These are phyloP conservation scores for Bradypodion ventrale DNA, from an alignment of 2,797 vertebrate species.

Conservation along the genomic window DNA sequence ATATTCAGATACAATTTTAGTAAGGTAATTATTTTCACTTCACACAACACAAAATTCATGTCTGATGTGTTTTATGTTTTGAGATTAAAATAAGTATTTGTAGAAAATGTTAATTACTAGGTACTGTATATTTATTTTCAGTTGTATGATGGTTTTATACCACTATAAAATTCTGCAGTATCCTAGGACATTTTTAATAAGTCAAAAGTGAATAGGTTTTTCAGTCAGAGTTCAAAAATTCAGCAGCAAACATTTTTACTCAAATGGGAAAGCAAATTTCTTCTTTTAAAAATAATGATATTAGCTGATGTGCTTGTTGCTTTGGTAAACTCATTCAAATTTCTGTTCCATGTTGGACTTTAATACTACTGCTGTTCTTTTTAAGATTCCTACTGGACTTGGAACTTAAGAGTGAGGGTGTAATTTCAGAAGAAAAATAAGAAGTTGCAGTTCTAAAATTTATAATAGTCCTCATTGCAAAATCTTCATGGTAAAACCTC, in stretches of 20 bases:
- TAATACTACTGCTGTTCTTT: not conserved
- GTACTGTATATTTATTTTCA: not conserved
- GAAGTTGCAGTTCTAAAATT: not conserved
- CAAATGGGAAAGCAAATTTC: not conserved
- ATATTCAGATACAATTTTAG: not conserved
- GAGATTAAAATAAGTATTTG: not conserved
- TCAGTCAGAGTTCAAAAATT: not conserved
- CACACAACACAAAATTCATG: not conserved
- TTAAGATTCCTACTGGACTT: not conserved
- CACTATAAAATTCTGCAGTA: not conserved
- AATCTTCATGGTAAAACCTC: not conserved
- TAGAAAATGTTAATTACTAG: not conserved
- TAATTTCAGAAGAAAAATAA: not conserved
- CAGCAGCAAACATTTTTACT: not conserved
- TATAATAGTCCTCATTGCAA: not conserved
- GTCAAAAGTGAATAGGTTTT: not conserved
- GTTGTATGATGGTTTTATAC: not conserved
- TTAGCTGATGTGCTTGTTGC: not conserved
- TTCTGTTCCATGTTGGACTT: not conserved
- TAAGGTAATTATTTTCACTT: not conserved
- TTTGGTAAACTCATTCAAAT: not conserved
- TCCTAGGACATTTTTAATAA: not conserved
- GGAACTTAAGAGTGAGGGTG: not conserved
- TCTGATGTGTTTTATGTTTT: not conserved
- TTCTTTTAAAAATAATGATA: not conserved